Evolutionary conservation across 1,140 invertebrate species (phyloP).

Genomic region (Apis dorsata): DNA sequence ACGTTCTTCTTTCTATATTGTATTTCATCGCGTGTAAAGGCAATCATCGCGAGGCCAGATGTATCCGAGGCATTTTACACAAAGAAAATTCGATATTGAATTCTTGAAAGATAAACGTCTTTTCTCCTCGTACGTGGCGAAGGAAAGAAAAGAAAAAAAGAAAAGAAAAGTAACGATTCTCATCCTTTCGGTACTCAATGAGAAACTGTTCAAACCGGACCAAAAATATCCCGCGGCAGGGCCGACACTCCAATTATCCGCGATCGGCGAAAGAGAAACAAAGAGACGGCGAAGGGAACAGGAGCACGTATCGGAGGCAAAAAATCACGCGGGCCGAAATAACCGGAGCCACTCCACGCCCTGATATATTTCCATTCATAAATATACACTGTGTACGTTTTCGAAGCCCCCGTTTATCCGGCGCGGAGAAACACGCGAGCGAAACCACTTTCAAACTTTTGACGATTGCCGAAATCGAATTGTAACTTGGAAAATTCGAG

Average conservation of each 20-base stretch:
- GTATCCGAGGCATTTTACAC: not conserved
- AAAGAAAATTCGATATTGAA: not conserved
- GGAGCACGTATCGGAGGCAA: not conserved
- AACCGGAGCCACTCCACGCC: slow-evolving; percentile 15
- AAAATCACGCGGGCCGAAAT: slow-evolving; percentile 29
- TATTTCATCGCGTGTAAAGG: not conserved
- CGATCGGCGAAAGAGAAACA: slow-evolving; percentile 18
- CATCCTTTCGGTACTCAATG: not conserved
- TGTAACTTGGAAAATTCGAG: slow-evolving; percentile 28
- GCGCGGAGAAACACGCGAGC: slow-evolving; percentile 46
- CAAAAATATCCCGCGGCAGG: slow-evolving; percentile 1
- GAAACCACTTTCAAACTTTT: slow-evolving; percentile 31
- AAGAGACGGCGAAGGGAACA: not conserved
- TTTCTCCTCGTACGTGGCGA: not conserved
- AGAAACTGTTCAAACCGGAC: not conserved
- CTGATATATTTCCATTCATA: slow-evolving; percentile 58
- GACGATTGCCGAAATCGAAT: slow-evolving; percentile 11
- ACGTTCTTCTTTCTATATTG: not conserved
- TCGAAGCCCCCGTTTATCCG: slow-evolving; percentile 13
- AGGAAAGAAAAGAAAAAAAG: not conserved
- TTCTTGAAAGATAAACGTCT: not conserved
- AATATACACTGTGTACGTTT: slow-evolving; percentile 50
- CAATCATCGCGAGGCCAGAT: not conserved
- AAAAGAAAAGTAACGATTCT: not conserved
- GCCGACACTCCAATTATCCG: slow-evolving; percentile 28